A percentile compares a stretch with the other conserved stretches of the same genome.
These are phyloP conservation scores for Phenacoccus solenopsis DNA, from an alignment of 1,140 invertebrate genomes.

Conservation along the genomic window DNA sequence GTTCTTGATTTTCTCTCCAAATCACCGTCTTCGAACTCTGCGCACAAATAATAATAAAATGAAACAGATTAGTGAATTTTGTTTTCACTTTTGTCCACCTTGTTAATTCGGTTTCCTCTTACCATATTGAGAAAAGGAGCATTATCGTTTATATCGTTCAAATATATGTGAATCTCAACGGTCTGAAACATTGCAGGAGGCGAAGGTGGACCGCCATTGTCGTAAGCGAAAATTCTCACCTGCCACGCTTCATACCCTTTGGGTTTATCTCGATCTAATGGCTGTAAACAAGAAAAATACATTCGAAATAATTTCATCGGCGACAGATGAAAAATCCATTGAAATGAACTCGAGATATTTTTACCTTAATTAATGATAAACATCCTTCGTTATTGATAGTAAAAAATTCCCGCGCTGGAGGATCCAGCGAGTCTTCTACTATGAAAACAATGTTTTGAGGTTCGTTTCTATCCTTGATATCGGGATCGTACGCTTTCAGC, in stretches of 20 bases:
- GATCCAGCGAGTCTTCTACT: conserved; percentile 40
- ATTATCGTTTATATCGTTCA: conserved; percentile 82
- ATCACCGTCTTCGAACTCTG: conserved; percentile 49
- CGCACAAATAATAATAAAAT: neutral
- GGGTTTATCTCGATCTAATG: conserved; percentile 75
- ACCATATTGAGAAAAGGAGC: conserved; percentile 68
- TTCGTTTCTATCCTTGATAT: conserved; percentile 55
- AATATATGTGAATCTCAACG: conserved; percentile 59
- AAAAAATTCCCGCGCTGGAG: conserved; percentile 50
- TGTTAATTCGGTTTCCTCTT: no score
- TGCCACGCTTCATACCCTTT: conserved; percentile 69
- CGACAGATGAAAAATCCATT: neutral
- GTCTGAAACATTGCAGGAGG: no score
- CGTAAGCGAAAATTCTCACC: conserved; percentile 66
- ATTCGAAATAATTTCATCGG: neutral
- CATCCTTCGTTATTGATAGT: conserved; percentile 60
- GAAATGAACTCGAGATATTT: neutral
- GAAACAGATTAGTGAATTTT: no score
- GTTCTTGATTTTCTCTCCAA: conserved; percentile 63
- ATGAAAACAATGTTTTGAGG: conserved; percentile 68
- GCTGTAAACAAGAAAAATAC: conserved; percentile 30
- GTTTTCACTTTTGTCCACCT: no score
- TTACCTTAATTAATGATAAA: conserved; percentile 51
- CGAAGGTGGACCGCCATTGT: conserved; percentile 51
- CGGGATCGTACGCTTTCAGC: conserved; percentile 70